Percentiles rank a stretch among this genome's conserved stretches.
phyloP scores from a whole-genome alignment of 2,888 invertebrate genomes.

The Cyrtodaria siliqua region DNA sequence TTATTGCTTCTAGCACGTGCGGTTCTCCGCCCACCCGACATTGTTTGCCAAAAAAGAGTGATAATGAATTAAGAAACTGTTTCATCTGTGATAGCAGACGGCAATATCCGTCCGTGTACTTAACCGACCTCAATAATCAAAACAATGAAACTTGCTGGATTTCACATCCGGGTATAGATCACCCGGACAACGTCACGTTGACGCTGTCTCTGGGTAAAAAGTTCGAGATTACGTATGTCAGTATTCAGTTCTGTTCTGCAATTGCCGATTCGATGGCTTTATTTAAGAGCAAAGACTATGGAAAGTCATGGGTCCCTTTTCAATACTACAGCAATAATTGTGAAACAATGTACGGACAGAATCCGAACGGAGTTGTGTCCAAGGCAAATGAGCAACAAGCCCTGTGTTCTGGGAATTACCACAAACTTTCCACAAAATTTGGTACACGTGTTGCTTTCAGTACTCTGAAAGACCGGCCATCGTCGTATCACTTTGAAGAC shows the following conservation, averaged over 20 bases:
- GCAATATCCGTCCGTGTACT: slow-evolving; percentile 90
- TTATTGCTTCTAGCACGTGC: slow-evolving; percentile 93
- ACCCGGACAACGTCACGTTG: slow-evolving; percentile 93
- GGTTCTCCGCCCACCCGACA: slow-evolving; percentile 89
- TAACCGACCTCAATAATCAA: slow-evolving; percentile 98
- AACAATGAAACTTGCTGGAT: slow-evolving; percentile 99
- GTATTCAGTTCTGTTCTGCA: slow-evolving; percentile 96
- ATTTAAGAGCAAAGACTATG: slow-evolving; percentile 98
- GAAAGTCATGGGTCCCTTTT: slow-evolving; percentile 98
- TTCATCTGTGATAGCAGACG: slow-evolving; percentile 94
- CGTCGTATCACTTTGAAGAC: slow-evolving; percentile 96
- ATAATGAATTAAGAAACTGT: slow-evolving; percentile 84
- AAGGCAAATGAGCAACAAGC: slow-evolving; percentile 99
- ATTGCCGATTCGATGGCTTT: slow-evolving; percentile 99
- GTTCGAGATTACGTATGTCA: slow-evolving; percentile 98
- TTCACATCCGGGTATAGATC: slow-evolving; percentile 91
- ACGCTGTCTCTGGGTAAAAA: slow-evolving; percentile 97
- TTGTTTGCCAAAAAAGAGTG: slow-evolving; percentile 82
- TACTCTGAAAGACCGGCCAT: slow-evolving; percentile 96
- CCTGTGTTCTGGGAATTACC: slow-evolving; percentile 93
- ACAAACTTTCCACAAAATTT: slow-evolving; percentile 87
- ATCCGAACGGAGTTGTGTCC: slow-evolving; percentile 94
- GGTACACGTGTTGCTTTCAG: slow-evolving; percentile 95
- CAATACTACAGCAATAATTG: slow-evolving; percentile 99
- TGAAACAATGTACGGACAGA: slow-evolving; percentile 94